Evolutionary conservation across 2,888 invertebrate genomes (phyloP), one percentile per base, ranked within the genome.

Genomic region (Zele albiditarsus): DNA sequence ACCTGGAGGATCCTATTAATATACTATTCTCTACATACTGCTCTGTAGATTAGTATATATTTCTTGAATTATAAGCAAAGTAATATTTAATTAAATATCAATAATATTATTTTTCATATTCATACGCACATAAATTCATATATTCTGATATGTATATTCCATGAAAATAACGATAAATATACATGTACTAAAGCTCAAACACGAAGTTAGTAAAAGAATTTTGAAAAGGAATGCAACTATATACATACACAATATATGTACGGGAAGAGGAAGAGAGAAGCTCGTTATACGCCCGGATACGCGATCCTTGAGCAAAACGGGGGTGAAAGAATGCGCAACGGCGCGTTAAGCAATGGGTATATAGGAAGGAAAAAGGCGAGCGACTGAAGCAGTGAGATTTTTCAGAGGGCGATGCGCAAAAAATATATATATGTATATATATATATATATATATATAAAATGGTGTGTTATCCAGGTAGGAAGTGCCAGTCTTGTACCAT

Each of bases 261-360:
- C 14, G 42, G 58, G n/a, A 42, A 38, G n/a, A 58, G 14, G 42
- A 69, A 75, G 58, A 68, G 72, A 76, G 79, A 77, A 82, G 80
- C 83, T 85, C 82, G 82, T 86, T 85, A 84, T 77, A 82, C 81
- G 82, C 81, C 77, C 79, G 83, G 81, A 84, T 84, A 53, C 83
- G 80, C 80, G 79, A 80, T 82, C 74, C 78, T 81, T 77, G 76
- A 76, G 80, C 74, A 73, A 80, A 82, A 81, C 75, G 78, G 76
- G 79, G 78, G 75, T 70, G 78, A 78, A 81, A 80, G 77, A 79
- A 81, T 72, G 77, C 76, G 78, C 81, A 81, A 69, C 82, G 83
- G 80, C 77, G 83, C 80, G 82, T 83, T 80, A 82, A 80, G 75
- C 73, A 75, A 79, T 75, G 60, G 60, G 28, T 27, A 71, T 23